These are phyloP conservation scores for Steatocranus sp. DNA, from an alignment of 2,797 vertebrate species.

Conservation along the genomic window DNA sequence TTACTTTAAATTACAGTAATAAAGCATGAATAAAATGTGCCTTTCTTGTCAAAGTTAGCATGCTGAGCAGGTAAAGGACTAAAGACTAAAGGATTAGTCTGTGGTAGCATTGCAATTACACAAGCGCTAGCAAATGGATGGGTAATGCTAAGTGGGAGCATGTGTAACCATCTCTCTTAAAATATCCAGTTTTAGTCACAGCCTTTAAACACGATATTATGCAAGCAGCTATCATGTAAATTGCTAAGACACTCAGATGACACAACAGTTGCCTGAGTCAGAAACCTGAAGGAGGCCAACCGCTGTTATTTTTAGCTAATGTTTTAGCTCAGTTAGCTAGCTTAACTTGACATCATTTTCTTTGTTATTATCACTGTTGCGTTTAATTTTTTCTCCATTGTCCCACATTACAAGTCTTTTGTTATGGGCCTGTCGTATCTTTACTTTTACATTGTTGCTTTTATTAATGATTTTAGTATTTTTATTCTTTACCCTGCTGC, in stretches of 20 bases:
- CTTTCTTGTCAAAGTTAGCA: not conserved
- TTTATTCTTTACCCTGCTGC: not conserved
- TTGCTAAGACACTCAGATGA: not conserved
- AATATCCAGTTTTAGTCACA: not conserved
- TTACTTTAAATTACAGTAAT: not conserved
- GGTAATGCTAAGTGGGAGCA: not conserved
- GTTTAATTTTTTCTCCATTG: not conserved
- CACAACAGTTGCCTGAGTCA: not conserved
- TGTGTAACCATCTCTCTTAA: not conserved
- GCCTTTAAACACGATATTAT: not conserved
- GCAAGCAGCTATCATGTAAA: not conserved
- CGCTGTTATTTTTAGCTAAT: not conserved
- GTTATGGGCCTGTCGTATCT: not conserved
- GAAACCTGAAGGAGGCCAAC: not conserved
- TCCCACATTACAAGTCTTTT: not conserved
- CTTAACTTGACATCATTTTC: not conserved
- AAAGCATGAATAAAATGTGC: not conserved
- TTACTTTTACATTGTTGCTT: not conserved
- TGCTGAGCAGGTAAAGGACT: not conserved
- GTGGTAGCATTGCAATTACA: not conserved
- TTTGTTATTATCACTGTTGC: not conserved
- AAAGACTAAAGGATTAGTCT: not conserved
- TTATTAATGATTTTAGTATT: not conserved
- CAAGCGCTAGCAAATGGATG: not conserved
- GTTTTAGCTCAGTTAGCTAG: not conserved